A percentile compares a stretch with the other conserved stretches of the same genome.
These are phyloP conservation scores for Spisula solida DNA, from an alignment of 2,888 invertebrate species.

Conservation along the genomic window DNA sequence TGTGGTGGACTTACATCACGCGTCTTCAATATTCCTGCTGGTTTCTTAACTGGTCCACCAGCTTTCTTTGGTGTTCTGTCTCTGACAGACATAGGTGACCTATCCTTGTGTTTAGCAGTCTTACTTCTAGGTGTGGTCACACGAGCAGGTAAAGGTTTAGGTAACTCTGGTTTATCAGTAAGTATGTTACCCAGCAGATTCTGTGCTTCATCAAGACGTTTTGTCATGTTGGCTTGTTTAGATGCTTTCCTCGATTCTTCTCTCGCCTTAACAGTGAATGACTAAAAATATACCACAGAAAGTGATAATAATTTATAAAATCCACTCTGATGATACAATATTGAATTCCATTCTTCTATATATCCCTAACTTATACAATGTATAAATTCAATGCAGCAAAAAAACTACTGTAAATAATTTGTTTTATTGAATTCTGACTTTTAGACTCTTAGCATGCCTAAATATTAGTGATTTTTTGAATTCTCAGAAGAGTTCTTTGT, in stretches of 20 bases:
- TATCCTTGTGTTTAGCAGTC: constrained; percentile 45
- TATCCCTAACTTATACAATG: no score
- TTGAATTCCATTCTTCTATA: no score
- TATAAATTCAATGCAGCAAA: no score
- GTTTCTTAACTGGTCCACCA: constrained; percentile 36
- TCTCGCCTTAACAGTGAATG: constrained; percentile 52
- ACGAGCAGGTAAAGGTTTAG: constrained; percentile 67
- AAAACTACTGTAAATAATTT: no score
- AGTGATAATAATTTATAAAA: no score
- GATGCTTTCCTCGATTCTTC: constrained; percentile 70
- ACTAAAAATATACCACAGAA: constrained; percentile 45
- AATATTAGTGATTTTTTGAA: no score
- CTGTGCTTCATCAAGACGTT: constrained; percentile 80
- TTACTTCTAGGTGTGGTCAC: constrained; percentile 56
- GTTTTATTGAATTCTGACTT: neutral
- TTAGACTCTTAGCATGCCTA: no score
- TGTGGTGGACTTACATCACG: constrained; percentile 59
- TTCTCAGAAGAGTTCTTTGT: no score
- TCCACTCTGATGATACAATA: no score
- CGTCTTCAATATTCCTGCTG: constrained; percentile 57
- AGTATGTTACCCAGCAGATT: constrained; percentile 81
- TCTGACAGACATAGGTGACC: constrained; percentile 52
- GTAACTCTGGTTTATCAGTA: constrained; percentile 78
- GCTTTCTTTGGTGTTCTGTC: constrained; percentile 22
- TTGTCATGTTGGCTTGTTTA: constrained; percentile 74